These are phyloP conservation scores for Hylyphantes graminicola DNA, from an alignment of 1,140 invertebrate species.

Conservation along the genomic window DNA sequence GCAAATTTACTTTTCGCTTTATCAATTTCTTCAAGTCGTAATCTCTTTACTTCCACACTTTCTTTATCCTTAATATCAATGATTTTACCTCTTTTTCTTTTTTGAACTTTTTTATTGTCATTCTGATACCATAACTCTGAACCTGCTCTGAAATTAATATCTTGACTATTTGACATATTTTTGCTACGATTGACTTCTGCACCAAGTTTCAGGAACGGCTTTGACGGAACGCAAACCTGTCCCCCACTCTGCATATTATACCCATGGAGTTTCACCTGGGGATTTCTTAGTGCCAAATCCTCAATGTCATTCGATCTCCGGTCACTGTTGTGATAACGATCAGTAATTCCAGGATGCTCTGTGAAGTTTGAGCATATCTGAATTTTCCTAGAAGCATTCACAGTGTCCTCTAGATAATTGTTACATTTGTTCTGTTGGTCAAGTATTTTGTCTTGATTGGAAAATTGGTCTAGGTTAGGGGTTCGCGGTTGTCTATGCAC, in stretches of 20 bases:
- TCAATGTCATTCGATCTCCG: conserved; percentile 25
- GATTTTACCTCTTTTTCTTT: conserved; percentile 21
- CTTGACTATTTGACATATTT: no score
- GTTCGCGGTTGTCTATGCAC: not conserved
- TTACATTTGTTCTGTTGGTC: conserved; percentile 35
- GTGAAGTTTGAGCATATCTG: not conserved
- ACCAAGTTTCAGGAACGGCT: conserved; percentile 70
- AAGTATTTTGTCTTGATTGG: conserved; percentile 13
- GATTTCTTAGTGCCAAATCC: conserved; percentile 25
- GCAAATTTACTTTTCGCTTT: conserved; percentile 29
- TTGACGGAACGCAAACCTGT: not conserved
- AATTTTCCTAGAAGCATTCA: conserved; percentile 11
- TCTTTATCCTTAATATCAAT: conserved; percentile 5
- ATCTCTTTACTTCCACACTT: conserved; percentile 16
- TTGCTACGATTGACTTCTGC: conserved; percentile 74
- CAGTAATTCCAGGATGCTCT: not conserved
- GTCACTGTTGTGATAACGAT: conserved; percentile 17
- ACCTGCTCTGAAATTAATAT: not conserved
- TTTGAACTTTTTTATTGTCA: conserved; percentile 9
- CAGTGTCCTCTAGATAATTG: conserved; percentile 9
- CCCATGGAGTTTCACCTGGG: conserved; percentile 35
- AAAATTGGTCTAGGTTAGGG: conserved; percentile 17
- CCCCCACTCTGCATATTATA: conserved; percentile 18
- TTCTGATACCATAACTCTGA: conserved; percentile 21
- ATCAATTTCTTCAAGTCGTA: conserved; percentile 19